A percentile compares a stretch with the other conserved stretches of the same genome.
phyloP scores from a whole-genome alignment of 2,797 vertebrate species.

The Cottoperca gobio region DNA sequence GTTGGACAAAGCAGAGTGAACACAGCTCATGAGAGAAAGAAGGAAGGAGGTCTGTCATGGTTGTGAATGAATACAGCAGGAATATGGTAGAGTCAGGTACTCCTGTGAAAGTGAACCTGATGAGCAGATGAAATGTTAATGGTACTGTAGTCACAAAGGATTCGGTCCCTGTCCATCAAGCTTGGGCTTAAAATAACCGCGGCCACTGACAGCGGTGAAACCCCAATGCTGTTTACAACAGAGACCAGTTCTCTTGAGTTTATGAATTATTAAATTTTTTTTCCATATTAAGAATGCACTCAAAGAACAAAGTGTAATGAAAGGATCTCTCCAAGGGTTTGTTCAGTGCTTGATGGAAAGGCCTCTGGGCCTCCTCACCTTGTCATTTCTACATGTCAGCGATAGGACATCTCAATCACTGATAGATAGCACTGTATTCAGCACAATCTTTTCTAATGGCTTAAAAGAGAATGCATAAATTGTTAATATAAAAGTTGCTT shows the following conservation, averaged over 20 bases:
- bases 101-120: constrained; percentile 57
- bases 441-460: constrained; percentile 20
- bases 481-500: constrained; percentile 59
- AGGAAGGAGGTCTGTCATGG: constrained; percentile 11
- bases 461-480: constrained; percentile 53
- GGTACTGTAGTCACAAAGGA: constrained; percentile 46
- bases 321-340: constrained; percentile 69
- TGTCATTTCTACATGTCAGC: constrained; percentile 52
- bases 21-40: constrained; percentile 11
- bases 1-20: constrained; percentile 2
- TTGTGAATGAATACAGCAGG: constrained; percentile 31
- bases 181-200: constrained; percentile 76
- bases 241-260: constrained; percentile 60
- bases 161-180: constrained; percentile 60
- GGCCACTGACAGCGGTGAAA: constrained; percentile 61
- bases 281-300: constrained; percentile 70
- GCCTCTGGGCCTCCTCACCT: constrained; percentile 47
- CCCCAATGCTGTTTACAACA: constrained; percentile 69
- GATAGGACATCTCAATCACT: constrained; percentile 68
- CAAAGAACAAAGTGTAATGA: constrained; percentile 74
- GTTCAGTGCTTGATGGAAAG: constrained; percentile 51
- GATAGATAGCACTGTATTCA: constrained; percentile 29
- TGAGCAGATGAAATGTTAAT: constrained; percentile 72
- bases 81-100: constrained; percentile 41
- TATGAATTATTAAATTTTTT: constrained; percentile 76